phyloP scores from a whole-genome alignment of 1,140 invertebrate species.

The Bombus superbus region DNA sequence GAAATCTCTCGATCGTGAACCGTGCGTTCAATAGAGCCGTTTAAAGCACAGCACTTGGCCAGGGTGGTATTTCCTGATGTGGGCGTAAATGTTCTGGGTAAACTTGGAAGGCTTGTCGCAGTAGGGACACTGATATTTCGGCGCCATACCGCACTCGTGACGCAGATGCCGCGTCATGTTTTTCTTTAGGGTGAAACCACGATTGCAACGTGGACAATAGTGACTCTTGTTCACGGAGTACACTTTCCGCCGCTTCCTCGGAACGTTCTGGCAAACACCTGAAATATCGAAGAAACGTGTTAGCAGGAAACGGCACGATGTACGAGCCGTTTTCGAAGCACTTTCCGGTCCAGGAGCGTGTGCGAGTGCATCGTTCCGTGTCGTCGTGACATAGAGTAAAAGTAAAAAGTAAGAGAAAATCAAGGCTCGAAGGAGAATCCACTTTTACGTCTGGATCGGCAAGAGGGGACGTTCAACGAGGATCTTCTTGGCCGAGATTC shows the following conservation, averaged over 20 bases:
- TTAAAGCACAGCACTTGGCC: constrained; percentile 52
- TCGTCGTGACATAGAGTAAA: constrained; percentile 82
- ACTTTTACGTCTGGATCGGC: neutral
- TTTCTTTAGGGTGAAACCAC: constrained; percentile 78
- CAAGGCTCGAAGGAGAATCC: neutral
- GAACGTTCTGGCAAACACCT: constrained; percentile 47
- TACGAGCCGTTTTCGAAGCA: neutral
- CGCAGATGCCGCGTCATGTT: constrained; percentile 83
- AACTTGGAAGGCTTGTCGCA: constrained; percentile 80
- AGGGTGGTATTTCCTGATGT: constrained; percentile 73
- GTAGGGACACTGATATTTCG: constrained; percentile 83
- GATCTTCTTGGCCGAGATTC: neutral
- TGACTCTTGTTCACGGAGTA: constrained; percentile 65
- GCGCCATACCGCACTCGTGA: constrained; percentile 84
- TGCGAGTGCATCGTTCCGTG: constrained; percentile 47
- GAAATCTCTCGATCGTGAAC: neutral
- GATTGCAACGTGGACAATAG: constrained; percentile 74
- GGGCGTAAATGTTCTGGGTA: constrained; percentile 75
- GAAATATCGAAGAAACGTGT: constrained; percentile 58
- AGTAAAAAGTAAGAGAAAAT: constrained; percentile 73
- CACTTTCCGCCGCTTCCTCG: constrained; percentile 53
- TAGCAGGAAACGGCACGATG: constrained; percentile 11
- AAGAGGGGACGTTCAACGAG: constrained; percentile 6
- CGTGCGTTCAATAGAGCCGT: constrained; percentile 51
- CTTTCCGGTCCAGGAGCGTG: neutral